Evolutionary conservation across 2,888 invertebrate genomes (phyloP).

Genomic region (Seira ritae): DNA sequence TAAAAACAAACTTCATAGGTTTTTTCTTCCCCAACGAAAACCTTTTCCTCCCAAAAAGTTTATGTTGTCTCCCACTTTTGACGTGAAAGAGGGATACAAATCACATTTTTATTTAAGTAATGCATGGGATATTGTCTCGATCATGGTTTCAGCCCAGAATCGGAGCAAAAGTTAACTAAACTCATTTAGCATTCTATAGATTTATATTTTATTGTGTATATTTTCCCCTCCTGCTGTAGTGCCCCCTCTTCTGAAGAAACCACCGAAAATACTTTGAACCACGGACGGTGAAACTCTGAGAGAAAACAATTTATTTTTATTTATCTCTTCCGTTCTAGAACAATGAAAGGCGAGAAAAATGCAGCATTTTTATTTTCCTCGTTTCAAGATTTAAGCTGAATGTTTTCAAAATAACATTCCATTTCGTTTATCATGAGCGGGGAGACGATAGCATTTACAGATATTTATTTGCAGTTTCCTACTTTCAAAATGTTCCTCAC

Average conservation of each 20-base stretch:
- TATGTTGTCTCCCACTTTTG: conserved; percentile 23
- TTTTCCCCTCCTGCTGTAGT: neutral
- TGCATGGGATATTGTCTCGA: neutral
- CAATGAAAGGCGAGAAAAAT: neutral
- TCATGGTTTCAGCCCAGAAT: neutral
- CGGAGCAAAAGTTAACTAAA: conserved; percentile 7
- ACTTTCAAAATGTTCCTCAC: neutral
- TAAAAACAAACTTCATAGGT: too few species aligned
- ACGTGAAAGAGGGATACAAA: neutral
- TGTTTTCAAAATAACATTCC: conserved; percentile 2
- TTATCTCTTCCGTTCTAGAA: conserved; percentile 24
- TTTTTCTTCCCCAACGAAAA: too few species aligned
- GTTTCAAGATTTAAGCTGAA: neutral
- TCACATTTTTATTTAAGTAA: conserved; percentile 9
- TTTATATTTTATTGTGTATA: neutral
- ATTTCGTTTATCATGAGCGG: neutral
- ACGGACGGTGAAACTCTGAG: neutral
- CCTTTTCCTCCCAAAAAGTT: conserved; percentile 11
- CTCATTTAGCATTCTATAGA: conserved; percentile 5
- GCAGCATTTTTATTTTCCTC: neutral
- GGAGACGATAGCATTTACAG: too few species aligned
- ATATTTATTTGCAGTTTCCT: too few species aligned
- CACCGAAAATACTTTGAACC: neutral
- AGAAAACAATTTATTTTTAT: conserved; percentile 22
- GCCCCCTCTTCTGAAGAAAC: neutral